Evolutionary conservation across 2,888 invertebrate species (phyloP), one percentile per base, ranked within the genome.

Genomic region (Meganola albula): DNA sequence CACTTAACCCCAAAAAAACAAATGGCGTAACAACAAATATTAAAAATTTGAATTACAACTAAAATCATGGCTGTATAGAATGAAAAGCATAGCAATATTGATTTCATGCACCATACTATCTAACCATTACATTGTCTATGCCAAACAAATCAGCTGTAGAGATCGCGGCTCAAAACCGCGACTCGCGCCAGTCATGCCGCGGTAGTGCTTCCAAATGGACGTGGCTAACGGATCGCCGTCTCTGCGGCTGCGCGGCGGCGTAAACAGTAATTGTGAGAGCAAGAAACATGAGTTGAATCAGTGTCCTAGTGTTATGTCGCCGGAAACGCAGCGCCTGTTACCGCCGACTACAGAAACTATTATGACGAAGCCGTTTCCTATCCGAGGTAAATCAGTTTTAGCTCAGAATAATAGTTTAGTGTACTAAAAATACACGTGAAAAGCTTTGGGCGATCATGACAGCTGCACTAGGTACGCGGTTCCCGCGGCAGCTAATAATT

Each of bases 281-380:
- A 77, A 76, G 58, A 78, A 82, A 59, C 83, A 88, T 60, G 89
- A 89, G 58, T 84, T 88, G 55, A 78, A 87, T 58, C 71, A 86
- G 61, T 90, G 91, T 62, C 90, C 92, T n/a, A 91, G 91, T 79
- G 89, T 87, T 4, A 92, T 92, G 92, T 91, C 92, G 10, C 87
- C 88, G 37, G 89, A 90, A 67, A 90, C 89, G 5, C 88, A 89
- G 65, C 82, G 90, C 61, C 86, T 92, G 44, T 71, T 92, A 63
- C 93, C 93, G 38, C 93, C 94, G 29, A 93, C 92, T 6, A 90
- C 93, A 38, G 94, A 94, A 68, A 95, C 95, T 25, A 93, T 95
- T 30, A 93, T 93, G 89, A 95, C 95, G 24, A 95, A 95, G 85
- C 95, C 95, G 39, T 95, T 95, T 78, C 95, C 95, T 14, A 92